Evolutionary conservation across 2,113 vertebrate genomes (phyloP), one percentile per base, ranked within the genome.

Genomic region (Ceyx melanurus): DNA sequence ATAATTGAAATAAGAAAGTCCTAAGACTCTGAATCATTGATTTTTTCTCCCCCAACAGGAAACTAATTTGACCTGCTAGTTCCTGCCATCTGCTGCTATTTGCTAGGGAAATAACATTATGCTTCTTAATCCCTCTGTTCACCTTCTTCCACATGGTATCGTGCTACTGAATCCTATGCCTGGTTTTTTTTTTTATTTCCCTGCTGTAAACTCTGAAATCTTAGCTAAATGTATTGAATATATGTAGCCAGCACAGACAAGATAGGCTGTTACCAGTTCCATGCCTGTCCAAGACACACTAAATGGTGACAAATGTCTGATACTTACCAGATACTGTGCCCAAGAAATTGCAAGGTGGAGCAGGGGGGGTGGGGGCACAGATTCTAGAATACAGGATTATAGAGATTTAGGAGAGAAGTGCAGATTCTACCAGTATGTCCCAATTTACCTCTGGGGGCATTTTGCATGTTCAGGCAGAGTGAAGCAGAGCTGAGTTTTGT

Each of bases 61-160:
- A 92, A 77, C 11, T 62, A 79, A 73, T 76, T 45, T 73, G 74
- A 87, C 78, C 82, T 93, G 31, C 40, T 92, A 58, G 51, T 58
- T 26, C 64, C 78, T 85, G 46, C 64, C 71, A 95, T 80, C 92
- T 91, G 66, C 67, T 91, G 35, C 74, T 87, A 25, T 70, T 67
- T 66, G 60, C 51, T 58, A 46, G 45, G 83, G 15, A 71, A 76
- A 17, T 43, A 86, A 54, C 42, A 82, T 76, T 17, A 70, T 6
- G 29, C 29, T 87, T 93, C 90, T 82, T 51, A 93, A 73, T 82
- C 11, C 56, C 68, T 56, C 71, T 73, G 33, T 90, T 87, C 42
- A 90, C 40, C 42, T 79, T 76, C 37, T 76, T 91, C 46, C 60
- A 76, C 58, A 13, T 9, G 9, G 64, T 45, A 31, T 29, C 64